Conservation (phyloP, 2,113 vertebrate species). For the Chinchilla lanigera region DNA sequence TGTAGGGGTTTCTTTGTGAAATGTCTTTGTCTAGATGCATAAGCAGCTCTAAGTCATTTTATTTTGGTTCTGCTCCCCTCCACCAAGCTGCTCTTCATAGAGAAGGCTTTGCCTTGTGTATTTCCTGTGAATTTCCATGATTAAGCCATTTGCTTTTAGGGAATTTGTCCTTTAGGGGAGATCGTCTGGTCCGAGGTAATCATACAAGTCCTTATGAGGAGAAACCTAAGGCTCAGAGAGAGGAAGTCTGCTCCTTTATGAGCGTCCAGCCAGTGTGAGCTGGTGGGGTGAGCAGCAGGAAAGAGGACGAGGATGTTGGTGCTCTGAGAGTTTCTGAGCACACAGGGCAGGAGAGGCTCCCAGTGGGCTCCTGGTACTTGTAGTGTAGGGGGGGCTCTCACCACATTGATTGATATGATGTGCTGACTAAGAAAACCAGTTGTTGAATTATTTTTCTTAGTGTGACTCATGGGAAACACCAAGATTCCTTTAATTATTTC, state of each 20-base stretch:
- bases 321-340: not conserved
- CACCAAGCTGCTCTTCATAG: not conserved
- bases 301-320: fast-evolving
- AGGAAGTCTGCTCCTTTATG: not conserved
- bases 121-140: not conserved
- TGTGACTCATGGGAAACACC: not conserved
- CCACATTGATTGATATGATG: not conserved
- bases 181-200: not conserved
- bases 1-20: not conserved
- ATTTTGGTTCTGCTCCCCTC: not conserved
- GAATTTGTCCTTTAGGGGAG: not conserved
- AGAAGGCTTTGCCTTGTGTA: not conserved
- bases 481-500: not conserved
- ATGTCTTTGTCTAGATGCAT: not conserved
- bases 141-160: not conserved
- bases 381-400: not conserved
- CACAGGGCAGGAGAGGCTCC: too few species aligned
- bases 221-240: not conserved
- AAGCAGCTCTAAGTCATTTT: not conserved
- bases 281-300: not conserved
- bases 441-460: not conserved
- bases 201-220: not conserved
- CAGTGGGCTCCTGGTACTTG: not conserved
- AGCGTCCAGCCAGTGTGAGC: not conserved
- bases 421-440: not conserved